Evolutionary conservation across 2,888 invertebrate species (phyloP).

Genomic region (Thereva unica): DNA sequence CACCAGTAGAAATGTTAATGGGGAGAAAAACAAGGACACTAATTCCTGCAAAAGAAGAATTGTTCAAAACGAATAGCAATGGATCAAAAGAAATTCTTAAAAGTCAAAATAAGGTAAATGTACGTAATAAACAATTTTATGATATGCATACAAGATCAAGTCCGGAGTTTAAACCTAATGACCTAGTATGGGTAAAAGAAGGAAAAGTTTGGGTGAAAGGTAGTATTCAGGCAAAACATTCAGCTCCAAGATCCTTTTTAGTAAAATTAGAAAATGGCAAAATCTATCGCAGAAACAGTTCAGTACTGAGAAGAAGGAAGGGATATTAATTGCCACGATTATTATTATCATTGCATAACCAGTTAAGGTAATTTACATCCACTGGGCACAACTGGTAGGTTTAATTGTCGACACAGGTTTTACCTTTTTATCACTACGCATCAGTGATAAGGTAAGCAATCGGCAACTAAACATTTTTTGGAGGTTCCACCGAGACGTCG

Average conservation of each 20-base stretch:
- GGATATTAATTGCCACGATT: too few relatives aligned
- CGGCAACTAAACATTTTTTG: too few relatives aligned
- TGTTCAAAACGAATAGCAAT: not conserved
- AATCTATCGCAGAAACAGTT: not conserved
- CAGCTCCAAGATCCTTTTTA: not conserved
- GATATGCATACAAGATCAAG: not conserved
- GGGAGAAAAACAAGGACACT: not conserved
- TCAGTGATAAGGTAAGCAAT: too few relatives aligned
- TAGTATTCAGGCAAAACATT: too few relatives aligned
- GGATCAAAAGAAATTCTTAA: too few relatives aligned
- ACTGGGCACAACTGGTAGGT: too few relatives aligned
- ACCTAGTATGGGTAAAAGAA: conserved; percentile 1
- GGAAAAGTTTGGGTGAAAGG: not conserved
- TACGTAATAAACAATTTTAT: not conserved
- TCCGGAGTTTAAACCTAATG: not conserved
- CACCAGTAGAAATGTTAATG: conserved; percentile 5
- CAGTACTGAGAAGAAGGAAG: not conserved
- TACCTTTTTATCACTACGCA: too few relatives aligned
- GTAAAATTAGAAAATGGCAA: not conserved
- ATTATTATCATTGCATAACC: too few relatives aligned
- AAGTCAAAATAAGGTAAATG: not conserved
- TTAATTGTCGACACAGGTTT: too few relatives aligned
- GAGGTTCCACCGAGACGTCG: too few relatives aligned
- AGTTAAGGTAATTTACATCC: too few relatives aligned
- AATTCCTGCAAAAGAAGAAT: not conserved